Percentiles rank a stretch among this genome's conserved stretches.
These are phyloP conservation scores for Schizothorax lantsangensis DNA, from an alignment of 2,797 vertebrate species.

Conservation along the genomic window DNA sequence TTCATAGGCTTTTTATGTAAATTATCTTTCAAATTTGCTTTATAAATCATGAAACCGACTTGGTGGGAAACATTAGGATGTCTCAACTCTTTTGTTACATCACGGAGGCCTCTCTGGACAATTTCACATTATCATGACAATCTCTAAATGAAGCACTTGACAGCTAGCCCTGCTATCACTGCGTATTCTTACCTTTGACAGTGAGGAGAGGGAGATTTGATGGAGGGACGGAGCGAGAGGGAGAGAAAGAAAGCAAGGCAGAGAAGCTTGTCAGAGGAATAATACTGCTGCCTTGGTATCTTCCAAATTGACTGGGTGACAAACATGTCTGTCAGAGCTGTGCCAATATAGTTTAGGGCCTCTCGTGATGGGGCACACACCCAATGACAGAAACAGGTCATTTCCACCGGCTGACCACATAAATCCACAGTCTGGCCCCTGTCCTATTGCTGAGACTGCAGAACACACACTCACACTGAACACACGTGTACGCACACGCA, in stretches of 20 bases:
- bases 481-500: conserved; percentile 14
- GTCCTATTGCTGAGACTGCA: conserved; percentile 86
- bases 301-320: conserved; percentile 85
- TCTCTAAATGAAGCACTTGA: conserved; percentile 57
- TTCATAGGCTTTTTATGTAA: background rate
- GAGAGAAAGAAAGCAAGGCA: conserved; percentile 44
- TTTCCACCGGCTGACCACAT: conserved; percentile 81
- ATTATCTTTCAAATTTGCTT: conserved; percentile 15
- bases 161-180: conserved; percentile 50
- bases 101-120: conserved; percentile 38
- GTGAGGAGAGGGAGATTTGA: conserved; percentile 47
- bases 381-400: conserved; percentile 87
- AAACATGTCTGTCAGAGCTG: conserved; percentile 84
- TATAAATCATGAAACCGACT: background rate
- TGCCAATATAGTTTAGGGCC: conserved; percentile 87
- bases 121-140: conserved; percentile 48
- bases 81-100: conserved; percentile 16
- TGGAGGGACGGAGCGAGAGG: conserved; percentile 45
- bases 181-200: conserved; percentile 54
- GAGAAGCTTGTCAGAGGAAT: conserved; percentile 77
- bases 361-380: conserved; percentile 85
- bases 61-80: background rate
- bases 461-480: conserved; percentile 63
- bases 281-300: conserved; percentile 81
- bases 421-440: conserved; percentile 85